These are phyloP conservation scores for Gadus chalcogrammus DNA, from an alignment of 2,113 vertebrate genomes.

Conservation along the genomic window DNA sequence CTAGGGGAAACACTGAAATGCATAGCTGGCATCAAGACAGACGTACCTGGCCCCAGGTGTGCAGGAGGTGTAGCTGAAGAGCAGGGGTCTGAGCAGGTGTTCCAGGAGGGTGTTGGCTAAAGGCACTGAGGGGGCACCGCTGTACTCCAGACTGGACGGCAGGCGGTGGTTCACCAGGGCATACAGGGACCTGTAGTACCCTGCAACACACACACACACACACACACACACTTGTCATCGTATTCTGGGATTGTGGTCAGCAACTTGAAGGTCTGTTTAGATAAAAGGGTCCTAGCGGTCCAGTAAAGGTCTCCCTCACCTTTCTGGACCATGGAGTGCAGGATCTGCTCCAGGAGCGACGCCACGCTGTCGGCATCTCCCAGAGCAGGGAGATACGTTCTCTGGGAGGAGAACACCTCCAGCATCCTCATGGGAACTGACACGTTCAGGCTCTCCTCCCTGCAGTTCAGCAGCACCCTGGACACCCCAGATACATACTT, in stretches of 20 bases:
- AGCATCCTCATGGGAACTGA: conserved; percentile 97
- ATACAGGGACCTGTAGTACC: conserved; percentile 92
- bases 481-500: not conserved
- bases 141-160: conserved; percentile 93
- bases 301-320: conserved; percentile 68
- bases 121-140: conserved; percentile 84
- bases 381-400: conserved; percentile 84
- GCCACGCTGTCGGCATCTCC: conserved; percentile 81
- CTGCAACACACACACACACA: conserved; percentile 63
- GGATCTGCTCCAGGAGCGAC: conserved; percentile 92
- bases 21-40: too few relatives aligned
- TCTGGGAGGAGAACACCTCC: conserved; percentile 92
- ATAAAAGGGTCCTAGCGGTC: too few relatives aligned
- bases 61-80: conserved; percentile 97
- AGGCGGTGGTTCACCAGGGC: conserved; percentile 93
- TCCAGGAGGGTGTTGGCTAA: conserved; percentile 93
- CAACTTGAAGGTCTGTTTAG: too few relatives aligned
- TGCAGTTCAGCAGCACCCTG: conserved; percentile 85
- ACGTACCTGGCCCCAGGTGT: conserved; percentile 86
- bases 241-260: too few relatives aligned
- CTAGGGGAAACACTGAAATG: too few relatives aligned
- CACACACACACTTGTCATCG: too few relatives aligned
- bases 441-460: conserved; percentile 87
- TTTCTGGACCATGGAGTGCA: conserved; percentile 98
- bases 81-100: conserved; percentile 95